Base-by-base conservation (phyloP, 2,113 vertebrate species). In the Ranitomeya imitator region DNA sequence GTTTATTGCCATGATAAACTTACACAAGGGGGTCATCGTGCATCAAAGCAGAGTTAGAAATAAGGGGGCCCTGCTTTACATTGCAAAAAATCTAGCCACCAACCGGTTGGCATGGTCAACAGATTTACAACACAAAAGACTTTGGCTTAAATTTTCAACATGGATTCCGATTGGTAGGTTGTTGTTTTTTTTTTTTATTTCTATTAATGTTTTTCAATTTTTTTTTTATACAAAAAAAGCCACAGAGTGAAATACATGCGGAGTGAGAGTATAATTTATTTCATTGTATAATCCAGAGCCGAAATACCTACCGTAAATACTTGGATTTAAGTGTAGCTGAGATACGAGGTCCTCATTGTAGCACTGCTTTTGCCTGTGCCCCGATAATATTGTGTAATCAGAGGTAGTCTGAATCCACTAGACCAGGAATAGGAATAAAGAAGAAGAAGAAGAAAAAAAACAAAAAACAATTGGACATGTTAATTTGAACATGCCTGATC, bases 211-310 rank as follows among this genome's bases (percentile, higher is more conserved):
- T 57, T 57, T 57, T 57, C 12, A 11, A 11, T 31, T 31, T 31
- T 57, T 11, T 57, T 57, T 57, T 57, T 63, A 19, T 63, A 15
- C 61, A 63, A 19, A 7, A 7, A 15, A 73, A 51, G 51, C 10
- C 76, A 60, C 78, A 80, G 54, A 80, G 54, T 10, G 14, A 12
- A 26, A 57, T 7, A 81, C 11, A 0, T 61, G 79, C 14, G 15
- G 55, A 59, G 7, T 60, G 79, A 31, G 9, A 19, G 79, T 59
- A 81, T 81, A 79, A 79, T 79, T 57, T 61, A 81, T 81, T 61
- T 81, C 14, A 19, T 15, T 60, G 23, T 15, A 18, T 18, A 16
- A 45, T 7, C 31, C 6, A 3, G 18, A 45, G 31, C 6, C 23
- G 45, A 74, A 73, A 37, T 16, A 15, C 5, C 14, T 37, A n/a